Conservation (phyloP, 1,140 invertebrate genomes). For the Ectropis grisescens region DNA sequence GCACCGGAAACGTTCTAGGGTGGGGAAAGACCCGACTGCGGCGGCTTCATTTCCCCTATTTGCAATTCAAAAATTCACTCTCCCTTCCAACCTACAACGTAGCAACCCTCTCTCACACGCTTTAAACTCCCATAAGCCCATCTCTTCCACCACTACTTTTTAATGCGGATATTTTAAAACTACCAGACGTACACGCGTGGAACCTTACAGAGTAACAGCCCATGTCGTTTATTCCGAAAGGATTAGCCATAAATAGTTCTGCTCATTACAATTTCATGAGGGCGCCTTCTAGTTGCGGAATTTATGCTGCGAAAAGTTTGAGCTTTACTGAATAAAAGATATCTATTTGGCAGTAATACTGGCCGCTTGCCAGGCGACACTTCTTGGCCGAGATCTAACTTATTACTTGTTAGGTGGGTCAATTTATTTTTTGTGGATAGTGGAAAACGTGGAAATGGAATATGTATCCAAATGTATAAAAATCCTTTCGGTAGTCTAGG, state of each 20-base stretch:
- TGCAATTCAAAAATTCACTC: constrained; percentile 61
- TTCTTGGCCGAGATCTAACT: constrained; percentile 24
- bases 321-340: constrained; percentile 65
- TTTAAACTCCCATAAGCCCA: constrained; percentile 3
- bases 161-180: constrained; percentile 3
- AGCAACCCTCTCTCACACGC: too few species aligned
- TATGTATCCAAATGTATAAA: background rate
- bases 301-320: constrained; percentile 63
- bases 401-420: constrained; percentile 23
- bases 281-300: constrained; percentile 44
- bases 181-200: too few species aligned
- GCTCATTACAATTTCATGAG: constrained; percentile 64
- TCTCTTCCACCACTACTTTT: constrained; percentile 31
- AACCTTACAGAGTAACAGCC: too few species aligned
- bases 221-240: constrained; percentile 58
- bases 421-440: constrained; percentile 9
- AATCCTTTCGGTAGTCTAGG: too few species aligned
- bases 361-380: constrained; percentile 37
- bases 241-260: constrained; percentile 67
- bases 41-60: constrained; percentile 57
- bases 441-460: background rate
- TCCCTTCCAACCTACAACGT: constrained; percentile 15
- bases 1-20: constrained; percentile 37
- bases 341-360: constrained; percentile 55
- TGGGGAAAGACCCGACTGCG: constrained; percentile 22